Base-by-base conservation (phyloP, 1,140 invertebrate genomes). In the Sarcophaga bullata region DNA sequence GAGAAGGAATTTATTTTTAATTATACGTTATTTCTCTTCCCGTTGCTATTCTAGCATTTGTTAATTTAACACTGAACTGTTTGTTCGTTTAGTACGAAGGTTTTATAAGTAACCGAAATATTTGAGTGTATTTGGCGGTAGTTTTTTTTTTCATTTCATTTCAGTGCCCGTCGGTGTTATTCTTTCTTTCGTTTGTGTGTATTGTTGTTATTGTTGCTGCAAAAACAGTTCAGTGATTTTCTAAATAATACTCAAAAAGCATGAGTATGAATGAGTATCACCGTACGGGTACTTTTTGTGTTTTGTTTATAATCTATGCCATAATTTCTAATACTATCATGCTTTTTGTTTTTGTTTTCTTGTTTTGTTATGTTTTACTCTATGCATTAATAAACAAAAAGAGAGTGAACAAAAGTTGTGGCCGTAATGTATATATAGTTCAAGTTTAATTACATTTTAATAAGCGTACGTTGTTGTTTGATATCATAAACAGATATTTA, bases 1-100 rank as follows among this genome's bases (percentile, higher is more conserved):
- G 25, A 37, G 25, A 37, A 37, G 25, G 25, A 37, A 37, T 37
- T 37, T 37, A 37, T 37, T 37, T 37, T 37, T 37, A 37, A 37
- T 37, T 37, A 37, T 37, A 37, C 25, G 25, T 37, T 37, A 37
- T 37, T 37, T 37, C 25, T 76, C 48, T 76, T 8, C 8, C 48
- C 48, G 75, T 78, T 78, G 75, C 50, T 78, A 78, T 25, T 78
- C 49, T 19, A 50, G 17, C 75, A 49, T 78, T n/a, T 50, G 47
- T 78, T 78, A 52, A 78, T 78, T 50, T 19, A 52, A n/a, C 48
- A 78, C n/a, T 78, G 75, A 78, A 50, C n/a, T 19, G 48, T 13
- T 78, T 78, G n/a, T 19, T 78, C 49, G 6, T 68, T 19, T 9
- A 19, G 8, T 25, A 8, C n/a, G n/a, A 19, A 19, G 8, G 62